Conservation (phyloP, 1,140 invertebrate genomes). For the Anastrepha obliqua region DNA sequence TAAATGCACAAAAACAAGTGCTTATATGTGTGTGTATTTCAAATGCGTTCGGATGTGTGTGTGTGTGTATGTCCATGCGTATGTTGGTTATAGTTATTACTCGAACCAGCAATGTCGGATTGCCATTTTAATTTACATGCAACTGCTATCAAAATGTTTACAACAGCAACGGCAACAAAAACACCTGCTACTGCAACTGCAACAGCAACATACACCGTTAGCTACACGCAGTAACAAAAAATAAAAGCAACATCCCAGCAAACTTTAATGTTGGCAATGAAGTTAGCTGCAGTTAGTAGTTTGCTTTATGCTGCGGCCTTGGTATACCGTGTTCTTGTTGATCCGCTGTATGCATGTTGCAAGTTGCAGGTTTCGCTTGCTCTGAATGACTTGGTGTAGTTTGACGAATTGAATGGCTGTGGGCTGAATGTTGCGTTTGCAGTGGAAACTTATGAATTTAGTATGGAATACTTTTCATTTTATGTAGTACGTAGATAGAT, state of each 20-base stretch:
- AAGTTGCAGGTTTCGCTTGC: not conserved
- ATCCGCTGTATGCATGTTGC: not conserved
- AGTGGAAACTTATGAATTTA: constrained; percentile 19
- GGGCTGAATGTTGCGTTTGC: not conserved
- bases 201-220: not conserved
- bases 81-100: not conserved
- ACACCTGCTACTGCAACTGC: too few species aligned
- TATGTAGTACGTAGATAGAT: not conserved
- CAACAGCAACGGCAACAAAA: not conserved
- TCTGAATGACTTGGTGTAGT: not conserved
- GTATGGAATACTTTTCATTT: not conserved
- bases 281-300: not conserved
- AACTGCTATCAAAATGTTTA: constrained; percentile 25
- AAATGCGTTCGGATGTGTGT: not conserved
- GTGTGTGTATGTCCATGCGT: not conserved
- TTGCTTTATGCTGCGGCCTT: not conserved
- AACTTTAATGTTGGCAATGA: constrained; percentile 41
- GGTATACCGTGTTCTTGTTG: not conserved
- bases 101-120: constrained; percentile 29
- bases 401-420: constrained; percentile 13
- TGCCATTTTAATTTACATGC: constrained; percentile 53
- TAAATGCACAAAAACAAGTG: not conserved
- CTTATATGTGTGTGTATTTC: not conserved
- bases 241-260: not conserved
- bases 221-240: not conserved